Evolutionary conservation across 2,888 invertebrate species (phyloP), one percentile per base, ranked within the genome.

Genomic region (Digitonthophagus gazella): DNA sequence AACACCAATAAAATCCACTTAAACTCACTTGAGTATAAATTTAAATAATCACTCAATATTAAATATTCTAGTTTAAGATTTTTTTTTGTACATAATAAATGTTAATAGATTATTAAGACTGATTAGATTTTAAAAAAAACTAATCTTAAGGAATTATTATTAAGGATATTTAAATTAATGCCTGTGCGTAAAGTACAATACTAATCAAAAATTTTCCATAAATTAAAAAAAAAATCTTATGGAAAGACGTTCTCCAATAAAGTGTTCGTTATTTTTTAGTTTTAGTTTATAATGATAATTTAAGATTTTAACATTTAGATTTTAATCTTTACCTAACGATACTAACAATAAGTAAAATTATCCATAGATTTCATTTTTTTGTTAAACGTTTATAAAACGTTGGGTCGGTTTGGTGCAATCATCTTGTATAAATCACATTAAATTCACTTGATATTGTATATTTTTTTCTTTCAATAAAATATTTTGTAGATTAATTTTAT

Each of bases 351-450:
- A 18, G 28, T 19, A 58, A 55, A 55, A 16, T 15, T 58, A 19
- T 68, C 14, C 55, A 19, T 18, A 28, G 22, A 61, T 16, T 67
- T 44, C 6, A 4, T 44, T 44, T 44, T 19, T 11, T 19, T 57
- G 61, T n/a, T 61, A 61, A 18, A 61, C 20, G 61, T 61, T 20
- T 61, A 4, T 61, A 61, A 61, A 11, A 15, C 54, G 61, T 67
- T 58, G 67, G 78, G 78, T 78, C 78, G 78, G 79, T 77, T 76
- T 75, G 74, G 79, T 79, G 79, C 79, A 79, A 79, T 79, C 74
- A 69, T 70, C 70, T 70, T 75, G 73, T 74, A 74, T 71, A 74
- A 68, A 67, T 65, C 56, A 68, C 55, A 57, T 58, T 67, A 28
- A 54, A 44, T 44, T 44, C 28, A 44, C 28, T 44, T 44, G 6